Base-by-base conservation (phyloP, 92 coral and sea anemone species). In the Siderastrea siderea region DNA sequence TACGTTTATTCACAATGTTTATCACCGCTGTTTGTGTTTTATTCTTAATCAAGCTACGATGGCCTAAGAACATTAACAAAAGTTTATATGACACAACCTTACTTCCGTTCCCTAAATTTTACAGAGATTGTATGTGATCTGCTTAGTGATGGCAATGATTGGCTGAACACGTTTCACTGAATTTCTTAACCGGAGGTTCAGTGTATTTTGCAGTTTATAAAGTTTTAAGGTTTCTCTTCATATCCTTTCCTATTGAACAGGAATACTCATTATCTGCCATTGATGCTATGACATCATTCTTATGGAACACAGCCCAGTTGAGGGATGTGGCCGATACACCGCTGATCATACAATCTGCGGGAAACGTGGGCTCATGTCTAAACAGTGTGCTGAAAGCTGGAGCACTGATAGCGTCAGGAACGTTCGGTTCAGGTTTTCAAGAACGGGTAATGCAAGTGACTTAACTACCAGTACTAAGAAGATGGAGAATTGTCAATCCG, bases 281-380 rank as follows among this genome's bases (percentile, higher is more conserved):
- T 26, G 17, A 62, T 1, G 2, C 13, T n/a, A 75, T 85, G 89
- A 43, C 83, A 10, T 85, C 83, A 59, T n/a, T 85, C 8, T 53
- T 85, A 11, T 71, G 62, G 75, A 65, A 10, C 1, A 54, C 26
- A 3, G 83, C 83, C 48, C 63, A 85, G 26, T 6, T 45, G 59
- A 85, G 64, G 57, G 75, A 85, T 15, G 74, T 77, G 44, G 58
- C 54, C 11, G 38, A 62, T 14, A 5, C 76, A 77, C 83, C 72
- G 53, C 76, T 85, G 17, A 53, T 85, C 69, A 45, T 54, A 1
- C 89, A 75, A 14, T 75, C 89, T 6, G 83, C 83, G 58, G 52
- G 65, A 55, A 85, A 85, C 89, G 19, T 85, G 57, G 83, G 67
- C 26, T 66, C 78, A 1, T 85, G 89, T 77, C 89, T 85, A 2